Percentiles rank a stretch among this genome's conserved stretches.
These are phyloP conservation scores for Platichthys flesus DNA, from an alignment of 2,113 vertebrate species.

Conservation along the genomic window DNA sequence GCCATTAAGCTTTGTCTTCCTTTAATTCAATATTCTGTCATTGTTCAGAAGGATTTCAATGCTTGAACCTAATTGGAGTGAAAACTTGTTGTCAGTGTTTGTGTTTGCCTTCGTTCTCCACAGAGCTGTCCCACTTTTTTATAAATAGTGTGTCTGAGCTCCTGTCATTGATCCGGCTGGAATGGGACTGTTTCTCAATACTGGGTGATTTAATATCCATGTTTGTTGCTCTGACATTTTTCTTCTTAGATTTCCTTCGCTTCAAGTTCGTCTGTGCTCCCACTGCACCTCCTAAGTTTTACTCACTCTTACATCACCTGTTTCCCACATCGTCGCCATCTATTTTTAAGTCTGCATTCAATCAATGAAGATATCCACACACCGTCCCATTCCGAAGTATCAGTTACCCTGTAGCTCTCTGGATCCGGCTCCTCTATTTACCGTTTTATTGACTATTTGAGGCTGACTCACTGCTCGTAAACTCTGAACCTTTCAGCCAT, in stretches of 20 bases:
- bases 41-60: neutral
- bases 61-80: neutral
- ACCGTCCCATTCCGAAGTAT: neutral
- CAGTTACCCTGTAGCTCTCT: neutral
- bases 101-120: neutral
- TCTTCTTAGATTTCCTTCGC: neutral
- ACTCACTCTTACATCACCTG: neutral
- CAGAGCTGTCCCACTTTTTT: neutral
- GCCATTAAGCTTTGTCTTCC: neutral
- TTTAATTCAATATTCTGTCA: neutral
- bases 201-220: conserved; percentile 7
- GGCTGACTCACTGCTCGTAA: neutral
- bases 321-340: neutral
- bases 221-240: neutral
- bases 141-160: conserved; percentile 6
- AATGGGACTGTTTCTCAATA: conserved; percentile 23
- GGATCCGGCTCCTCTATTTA: too few species aligned
- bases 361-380: neutral
- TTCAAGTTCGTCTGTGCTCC: neutral
- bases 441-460: neutral
- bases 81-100: neutral
- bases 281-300: neutral
- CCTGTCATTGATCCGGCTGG: neutral
- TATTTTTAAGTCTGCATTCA: neutral
- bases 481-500: neutral